Base-by-base conservation (phyloP, 1,140 invertebrate species). In the Drosophila watanabei region DNA sequence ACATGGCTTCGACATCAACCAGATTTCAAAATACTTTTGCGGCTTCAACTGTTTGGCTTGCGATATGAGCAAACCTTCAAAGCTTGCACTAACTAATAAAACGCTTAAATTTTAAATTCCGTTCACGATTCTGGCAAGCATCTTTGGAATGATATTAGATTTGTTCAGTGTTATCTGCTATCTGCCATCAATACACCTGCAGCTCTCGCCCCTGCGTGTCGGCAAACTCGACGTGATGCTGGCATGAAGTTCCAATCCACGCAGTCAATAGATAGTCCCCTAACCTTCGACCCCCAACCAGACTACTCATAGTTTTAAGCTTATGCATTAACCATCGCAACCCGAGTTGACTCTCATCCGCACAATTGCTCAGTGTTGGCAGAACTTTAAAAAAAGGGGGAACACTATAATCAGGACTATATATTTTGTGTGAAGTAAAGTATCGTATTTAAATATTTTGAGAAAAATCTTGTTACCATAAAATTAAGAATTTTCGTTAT, bases 281-380 rank as follows among this genome's bases (percentile, higher is more conserved):
- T 49, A 33, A 33, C 43, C 18, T 51, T 35, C 62, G 16, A 39
- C 43, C 61, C 64, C 65, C 14, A 28, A 41, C n/a, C 45, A 51
- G 33, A 49, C 24, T 35, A 39, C 62, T 68, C 66, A 75, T 75
- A 75, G 71, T 75, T 75, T 75, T 75, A 75, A 62, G 69, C 71
- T 69, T 69, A 68, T 69, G 66, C 63, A 69, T 69, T 69, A 69
- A 51, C 62, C 66, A 68, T 62, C 57, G 57, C 57, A 65, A 16
- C 16, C 57, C 9, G 16, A 52, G 20, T 14, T 16, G 18, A 16
- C 46, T 13, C 35, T 13, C 20, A 30, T 8, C 33, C 32, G 3
- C 14, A 37, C 11, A 45, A 63, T 33, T 43, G 39, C 0, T 6
- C 13, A 65, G 63, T 65, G 63, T 6, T 62, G 63, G 28, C 39